A percentile compares a stretch with the other conserved stretches of the same genome.
phyloP scores from a whole-genome alignment of 2,113 vertebrate species.

The Rhadina sibilatrix region DNA sequence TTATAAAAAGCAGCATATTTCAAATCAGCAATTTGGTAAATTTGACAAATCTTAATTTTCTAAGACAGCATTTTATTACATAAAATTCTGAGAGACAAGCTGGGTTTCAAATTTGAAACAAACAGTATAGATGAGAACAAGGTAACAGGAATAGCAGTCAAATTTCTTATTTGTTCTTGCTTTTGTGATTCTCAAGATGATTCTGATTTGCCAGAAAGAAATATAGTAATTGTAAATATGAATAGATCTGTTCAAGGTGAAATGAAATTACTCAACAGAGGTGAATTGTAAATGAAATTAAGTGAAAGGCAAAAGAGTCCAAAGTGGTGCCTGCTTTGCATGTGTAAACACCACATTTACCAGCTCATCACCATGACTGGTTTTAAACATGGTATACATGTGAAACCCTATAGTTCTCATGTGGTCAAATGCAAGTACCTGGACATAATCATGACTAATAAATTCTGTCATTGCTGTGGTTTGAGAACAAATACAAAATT shows the following conservation, averaged over 20 bases:
- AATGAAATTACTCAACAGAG: background rate
- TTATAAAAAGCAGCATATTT: background rate
- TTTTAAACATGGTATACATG: background rate
- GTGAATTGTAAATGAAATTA: background rate
- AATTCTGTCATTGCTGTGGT: background rate
- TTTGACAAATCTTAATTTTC: background rate
- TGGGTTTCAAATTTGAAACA: background rate
- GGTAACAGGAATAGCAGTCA: fast-evolving
- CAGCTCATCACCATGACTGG: background rate
- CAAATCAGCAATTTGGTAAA: background rate
- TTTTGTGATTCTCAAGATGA: background rate
- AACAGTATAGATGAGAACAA: background rate
- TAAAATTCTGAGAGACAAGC: background rate
- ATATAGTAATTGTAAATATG: background rate
- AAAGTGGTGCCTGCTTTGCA: background rate
- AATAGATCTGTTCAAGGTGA: background rate
- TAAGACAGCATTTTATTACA: background rate
- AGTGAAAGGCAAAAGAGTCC: background rate
- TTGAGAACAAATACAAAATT: conserved; percentile 20
- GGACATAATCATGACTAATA: background rate
- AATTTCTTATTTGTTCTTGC: background rate
- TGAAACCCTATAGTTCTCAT: background rate
- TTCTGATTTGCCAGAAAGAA: background rate
- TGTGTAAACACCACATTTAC: background rate
- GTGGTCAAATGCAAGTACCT: background rate